Evolutionary conservation across 1,140 invertebrate genomes (phyloP), one percentile per base, ranked within the genome.

Genomic region (Goniozus legneri): DNA sequence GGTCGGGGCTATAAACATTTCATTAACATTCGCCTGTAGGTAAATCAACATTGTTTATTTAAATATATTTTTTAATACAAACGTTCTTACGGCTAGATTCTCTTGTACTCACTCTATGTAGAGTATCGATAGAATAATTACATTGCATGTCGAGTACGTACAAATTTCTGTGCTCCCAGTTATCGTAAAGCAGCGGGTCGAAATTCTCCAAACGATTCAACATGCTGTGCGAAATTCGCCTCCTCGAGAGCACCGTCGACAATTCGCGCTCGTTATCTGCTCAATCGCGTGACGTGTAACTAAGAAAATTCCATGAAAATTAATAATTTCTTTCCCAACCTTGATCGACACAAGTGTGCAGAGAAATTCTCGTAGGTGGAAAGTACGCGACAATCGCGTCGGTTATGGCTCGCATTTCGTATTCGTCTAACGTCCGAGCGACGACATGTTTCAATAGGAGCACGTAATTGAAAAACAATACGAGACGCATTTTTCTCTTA

Each of bases 1-100:
- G 0, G 32, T 47, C 7, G 68, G 68, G 1, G 61, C 58, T 1
- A 52, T 3, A 34, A 71, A 64, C 50, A 60, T 43, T 2, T 27
- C 40, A 13, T 13, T 65, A 3, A 6, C 15, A 31, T 58, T 58
- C 13, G 48, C 63, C 66, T 61, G 31, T 36, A 44, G 53, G 20
- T 30, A n/a, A n/a, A n/a, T n/a, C n/a, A n/a, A n/a, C n/a, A n/a
- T n/a, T n/a, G n/a, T n/a, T n/a, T n/a, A n/a, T n/a, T n/a, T n/a
- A n/a, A n/a, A n/a, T n/a, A n/a, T n/a, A n/a, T n/a, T n/a, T n/a
- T n/a, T n/a, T n/a, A n/a, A n/a, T n/a, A n/a, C n/a, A n/a, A n/a
- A n/a, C n/a, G n/a, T n/a, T n/a, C n/a, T n/a, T n/a, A n/a, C n/a
- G n/a, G n/a, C n/a, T n/a, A n/a, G n/a, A n/a, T n/a, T n/a, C n/a